Base-by-base conservation (phyloP, 2,113 vertebrate species). In the Holacanthus passer region DNA sequence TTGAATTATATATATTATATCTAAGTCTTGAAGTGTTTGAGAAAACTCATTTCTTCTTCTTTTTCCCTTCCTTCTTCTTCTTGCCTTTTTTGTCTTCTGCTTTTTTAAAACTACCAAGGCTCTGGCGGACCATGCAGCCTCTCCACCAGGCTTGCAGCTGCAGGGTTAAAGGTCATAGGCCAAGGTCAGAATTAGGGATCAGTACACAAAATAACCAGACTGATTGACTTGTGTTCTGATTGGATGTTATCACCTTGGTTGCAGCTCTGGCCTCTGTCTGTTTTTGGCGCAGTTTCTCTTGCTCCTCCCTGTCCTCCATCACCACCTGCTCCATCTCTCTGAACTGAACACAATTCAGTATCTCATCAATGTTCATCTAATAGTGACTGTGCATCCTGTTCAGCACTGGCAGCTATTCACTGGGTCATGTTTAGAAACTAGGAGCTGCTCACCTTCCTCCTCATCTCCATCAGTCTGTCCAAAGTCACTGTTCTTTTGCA, bases 111-210 rank as follows among this genome's bases (percentile, higher is more conserved):
- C 32, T 24, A 2, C 81, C 68, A 1, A 91, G 83, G 43, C 88
- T 85, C 71, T 31, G 68, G 53, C 92, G 88, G 43, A 90, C 87
- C 77, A 87, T 91, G 81, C 85, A 88, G 70, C 89, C 88, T 73
- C 85, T 91, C 92, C 91, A 93, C 85, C 89, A 93, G 29, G 90
- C 85, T 76, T 93, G 91, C 9, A 93, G 7, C 92, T 93, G 80
- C 19, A 60, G 50, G 63, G 55, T 67, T 14, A 81, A 58, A 73
- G 10, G 43, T 68, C 64, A 69, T 19, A 65, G 27, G 14, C 12
- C 45, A 39, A 35, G 6, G 16, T 67, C 24, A 47, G 10, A 59
- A 47, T 71, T 22, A 70, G 29, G n/a, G 1, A 50, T 63, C 53
- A 60, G 48, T 24, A 27, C 13, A 48, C 7, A 22, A 8, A 39